Conservation (phyloP, 1,140 invertebrate genomes). For the Neodiprion virginianus region DNA sequence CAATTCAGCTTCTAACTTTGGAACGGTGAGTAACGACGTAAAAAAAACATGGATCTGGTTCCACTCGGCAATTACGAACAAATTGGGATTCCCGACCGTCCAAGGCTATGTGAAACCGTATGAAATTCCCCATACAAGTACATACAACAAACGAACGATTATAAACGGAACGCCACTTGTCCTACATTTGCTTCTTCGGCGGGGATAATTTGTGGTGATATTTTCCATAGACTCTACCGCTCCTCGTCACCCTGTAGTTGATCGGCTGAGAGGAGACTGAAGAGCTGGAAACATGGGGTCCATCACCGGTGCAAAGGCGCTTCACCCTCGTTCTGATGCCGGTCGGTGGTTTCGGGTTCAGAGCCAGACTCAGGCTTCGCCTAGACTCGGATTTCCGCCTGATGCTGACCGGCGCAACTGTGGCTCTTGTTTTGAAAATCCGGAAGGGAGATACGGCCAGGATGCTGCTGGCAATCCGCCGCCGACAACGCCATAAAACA, state of each 20-base stretch:
- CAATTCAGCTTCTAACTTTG: too few relatives aligned
- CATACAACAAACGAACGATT: too few relatives aligned
- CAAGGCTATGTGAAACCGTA: too few relatives aligned
- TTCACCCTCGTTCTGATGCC: slow-evolving; percentile 43
- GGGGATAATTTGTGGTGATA: slow-evolving; percentile 36
- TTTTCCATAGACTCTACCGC: slow-evolving; percentile 56
- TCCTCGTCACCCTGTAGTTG: slow-evolving; percentile 53
- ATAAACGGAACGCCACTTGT: too few relatives aligned
- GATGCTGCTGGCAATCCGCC: slow-evolving; percentile 40
- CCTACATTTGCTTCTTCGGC: slow-evolving; percentile 16
- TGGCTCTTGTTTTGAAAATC: background rate
- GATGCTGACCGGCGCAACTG: background rate
- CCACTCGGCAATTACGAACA: too few relatives aligned
- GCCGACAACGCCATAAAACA: slow-evolving; percentile 48
- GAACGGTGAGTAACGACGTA: too few relatives aligned
- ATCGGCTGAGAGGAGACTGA: slow-evolving; percentile 39
- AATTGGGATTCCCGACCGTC: too few relatives aligned
- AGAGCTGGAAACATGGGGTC: slow-evolving; percentile 35
- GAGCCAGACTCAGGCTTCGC: slow-evolving; percentile 26
- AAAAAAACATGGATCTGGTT: too few relatives aligned
- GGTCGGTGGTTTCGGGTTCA: slow-evolving; percentile 21
- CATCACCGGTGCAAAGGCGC: slow-evolving; percentile 43
- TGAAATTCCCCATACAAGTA: too few relatives aligned
- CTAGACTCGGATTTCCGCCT: background rate
- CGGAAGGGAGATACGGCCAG: slow-evolving; percentile 41